Evolutionary conservation across 2,888 invertebrate genomes (phyloP).

Genomic region (Ormia ochracea): DNA sequence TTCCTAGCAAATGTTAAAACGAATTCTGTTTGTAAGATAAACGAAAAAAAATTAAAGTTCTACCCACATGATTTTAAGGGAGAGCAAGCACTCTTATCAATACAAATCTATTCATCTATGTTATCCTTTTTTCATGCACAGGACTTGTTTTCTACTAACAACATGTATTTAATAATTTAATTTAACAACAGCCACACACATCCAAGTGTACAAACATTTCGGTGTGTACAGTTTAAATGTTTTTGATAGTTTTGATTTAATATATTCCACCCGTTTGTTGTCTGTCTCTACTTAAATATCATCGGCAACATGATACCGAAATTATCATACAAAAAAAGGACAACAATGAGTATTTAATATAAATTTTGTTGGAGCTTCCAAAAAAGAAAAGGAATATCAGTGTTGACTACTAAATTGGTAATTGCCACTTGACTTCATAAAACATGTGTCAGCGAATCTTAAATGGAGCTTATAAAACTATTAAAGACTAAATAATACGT

Average conservation of each 20-base stretch:
- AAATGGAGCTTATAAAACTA: conserved; percentile 76
- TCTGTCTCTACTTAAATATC: conserved; percentile 7
- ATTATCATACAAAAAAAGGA: conserved; percentile 16
- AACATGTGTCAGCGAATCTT: conserved; percentile 77
- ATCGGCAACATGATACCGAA: conserved; percentile 38
- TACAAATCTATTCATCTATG: neutral
- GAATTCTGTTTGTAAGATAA: neutral
- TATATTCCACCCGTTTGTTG: conserved; percentile 64
- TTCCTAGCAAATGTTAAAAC: neutral
- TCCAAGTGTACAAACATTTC: neutral
- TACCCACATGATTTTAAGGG: conserved; percentile 27
- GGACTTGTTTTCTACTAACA: neutral
- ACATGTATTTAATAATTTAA: conserved; percentile 44
- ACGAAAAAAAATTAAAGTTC: neutral
- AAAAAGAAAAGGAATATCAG: conserved; percentile 6
- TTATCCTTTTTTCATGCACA: neutral
- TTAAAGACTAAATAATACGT: conserved; percentile 65
- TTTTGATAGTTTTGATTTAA: conserved; percentile 70
- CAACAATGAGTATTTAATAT: conserved; percentile 16
- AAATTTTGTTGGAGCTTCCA: neutral
- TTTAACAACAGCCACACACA: conserved; percentile 56
- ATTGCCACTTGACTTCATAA: conserved; percentile 72
- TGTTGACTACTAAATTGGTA: conserved; percentile 60
- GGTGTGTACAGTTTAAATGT: conserved; percentile 64
- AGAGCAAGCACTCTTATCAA: neutral